Evolutionary conservation across 2,888 invertebrate genomes (phyloP), one percentile per base, ranked within the genome.

Genomic region (Lumbricus terrestris): DNA sequence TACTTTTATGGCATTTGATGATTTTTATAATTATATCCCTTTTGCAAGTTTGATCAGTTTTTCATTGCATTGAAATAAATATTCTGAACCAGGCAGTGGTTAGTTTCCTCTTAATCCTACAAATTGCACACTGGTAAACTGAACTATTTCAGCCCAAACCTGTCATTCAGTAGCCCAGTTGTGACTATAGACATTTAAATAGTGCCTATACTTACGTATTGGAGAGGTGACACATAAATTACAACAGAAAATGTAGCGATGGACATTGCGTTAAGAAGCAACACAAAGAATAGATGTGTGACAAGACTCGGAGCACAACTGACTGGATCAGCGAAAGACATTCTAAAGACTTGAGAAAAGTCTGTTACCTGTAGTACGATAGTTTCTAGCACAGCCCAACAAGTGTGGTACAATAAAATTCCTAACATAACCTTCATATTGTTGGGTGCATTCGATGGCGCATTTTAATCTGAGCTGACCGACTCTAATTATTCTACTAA

Each of bases 251-350:
- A 69, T 69, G 69, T 47, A 47, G 69, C n/a, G 69, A 69, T 69
- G 69, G 69, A n/a, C 69, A 69, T n/a, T n/a, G 29, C n/a, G 11
- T n/a, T 29, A n/a, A 69, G 69, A 69, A 69, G n/a, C 11, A 69
- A 69, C 69, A 69, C 69, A 13, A 69, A 54, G 29, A 54, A 69
- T 69, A 69, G 29, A 69, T 69, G 69, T n/a, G 69, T 11, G 69
- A 69, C 69, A 13, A n/a, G 69, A 69, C 69, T 69, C 29, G 69
- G n/a, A 69, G n/a, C 69, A 69, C 29, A 69, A n/a, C 69, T 69
- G 69, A 69, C 69, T 69, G 69, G n/a, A 69, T 69, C 69, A n/a
- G 69, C n/a, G 69, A 69, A 69, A 69, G 69, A 69, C 69, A 69
- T 69, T 69, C 29, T 69, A 69, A 16, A n/a, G 13, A 69, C 69